These are phyloP conservation scores for Tachina fera DNA, from an alignment of 2,888 invertebrate species.

Conservation along the genomic window DNA sequence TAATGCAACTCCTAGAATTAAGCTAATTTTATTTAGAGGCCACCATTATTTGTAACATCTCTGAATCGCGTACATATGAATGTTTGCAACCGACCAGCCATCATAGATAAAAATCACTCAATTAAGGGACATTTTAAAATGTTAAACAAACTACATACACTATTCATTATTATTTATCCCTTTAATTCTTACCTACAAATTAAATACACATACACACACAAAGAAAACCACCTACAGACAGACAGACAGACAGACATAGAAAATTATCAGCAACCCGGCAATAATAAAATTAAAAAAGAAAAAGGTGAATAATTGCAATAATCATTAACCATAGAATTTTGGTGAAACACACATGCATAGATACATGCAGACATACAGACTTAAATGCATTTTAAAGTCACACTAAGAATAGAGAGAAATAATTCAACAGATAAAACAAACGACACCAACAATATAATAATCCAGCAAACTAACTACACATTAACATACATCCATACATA, in stretches of 20 bases:
- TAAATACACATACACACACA: conserved; percentile 15
- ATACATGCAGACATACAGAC: too few relatives aligned
- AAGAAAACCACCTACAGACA: conserved; percentile 33
- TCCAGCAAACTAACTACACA: conserved; percentile 45
- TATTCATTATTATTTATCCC: conserved; percentile 21
- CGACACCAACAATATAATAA: conserved; percentile 30
- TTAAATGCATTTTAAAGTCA: conserved; percentile 53
- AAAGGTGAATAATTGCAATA: conserved; percentile 64
- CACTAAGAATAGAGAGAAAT: conserved; percentile 1
- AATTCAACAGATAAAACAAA: conserved; percentile 41
- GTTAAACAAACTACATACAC: conserved; percentile 57
- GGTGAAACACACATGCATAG: conserved; percentile 50
- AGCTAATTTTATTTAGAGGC: neutral
- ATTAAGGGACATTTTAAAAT: conserved; percentile 56
- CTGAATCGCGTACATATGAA: too few relatives aligned
- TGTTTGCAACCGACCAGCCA: neutral
- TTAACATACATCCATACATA: conserved; percentile 1
- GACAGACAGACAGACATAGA: conserved; percentile 12
- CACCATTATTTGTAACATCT: neutral
- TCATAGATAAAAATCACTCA: conserved; percentile 38
- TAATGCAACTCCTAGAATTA: neutral
- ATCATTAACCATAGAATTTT: conserved; percentile 64
- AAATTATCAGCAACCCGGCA: conserved; percentile 14
- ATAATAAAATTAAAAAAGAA: conserved; percentile 9
- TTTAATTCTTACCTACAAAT: conserved; percentile 32